Conservation (phyloP, 2,888 invertebrate species). For the Chloromyia formosa region DNA sequence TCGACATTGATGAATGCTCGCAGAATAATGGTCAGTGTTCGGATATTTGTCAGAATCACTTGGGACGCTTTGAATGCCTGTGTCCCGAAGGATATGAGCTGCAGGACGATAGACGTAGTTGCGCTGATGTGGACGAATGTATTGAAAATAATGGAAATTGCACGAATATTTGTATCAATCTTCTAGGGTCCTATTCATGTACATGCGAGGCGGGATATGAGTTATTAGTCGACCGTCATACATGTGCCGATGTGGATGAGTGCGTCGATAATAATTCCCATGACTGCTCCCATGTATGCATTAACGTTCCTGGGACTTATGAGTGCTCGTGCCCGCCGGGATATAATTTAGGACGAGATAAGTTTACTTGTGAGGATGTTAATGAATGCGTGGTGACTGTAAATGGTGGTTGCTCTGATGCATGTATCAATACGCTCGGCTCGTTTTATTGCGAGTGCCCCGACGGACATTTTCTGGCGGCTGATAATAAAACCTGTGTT, state of each 20-base stretch:
- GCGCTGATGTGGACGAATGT: conserved; percentile 70
- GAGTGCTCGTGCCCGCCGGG: conserved; percentile 68
- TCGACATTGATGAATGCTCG: conserved; percentile 67
- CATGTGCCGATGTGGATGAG: conserved; percentile 65
- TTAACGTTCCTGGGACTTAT: conserved; percentile 67
- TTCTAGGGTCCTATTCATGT: conserved; percentile 67
- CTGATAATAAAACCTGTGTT: conserved; percentile 62
- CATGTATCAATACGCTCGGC: conserved; percentile 64
- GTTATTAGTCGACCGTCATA: conserved; percentile 57
- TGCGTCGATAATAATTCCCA: conserved; percentile 59
- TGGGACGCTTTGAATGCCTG: conserved; percentile 66
- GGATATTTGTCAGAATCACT: conserved; percentile 66
- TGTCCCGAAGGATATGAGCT: conserved; percentile 65
- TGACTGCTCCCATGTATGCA: conserved; percentile 67
- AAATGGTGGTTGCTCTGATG: conserved; percentile 58
- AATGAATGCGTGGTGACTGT: conserved; percentile 58
- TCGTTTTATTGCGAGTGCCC: conserved; percentile 68
- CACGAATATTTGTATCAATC: conserved; percentile 68
- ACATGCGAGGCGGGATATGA: conserved; percentile 66
- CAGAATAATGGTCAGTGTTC: conserved; percentile 70
- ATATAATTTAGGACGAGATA: conserved; percentile 60
- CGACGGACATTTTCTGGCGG: conserved; percentile 56
- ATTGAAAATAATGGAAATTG: conserved; percentile 66
- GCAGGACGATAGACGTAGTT: conserved; percentile 57
- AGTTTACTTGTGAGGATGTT: conserved; percentile 57